phyloP scores from a whole-genome alignment of 2,113 vertebrate genomes.

The Ursus arctos region DNA sequence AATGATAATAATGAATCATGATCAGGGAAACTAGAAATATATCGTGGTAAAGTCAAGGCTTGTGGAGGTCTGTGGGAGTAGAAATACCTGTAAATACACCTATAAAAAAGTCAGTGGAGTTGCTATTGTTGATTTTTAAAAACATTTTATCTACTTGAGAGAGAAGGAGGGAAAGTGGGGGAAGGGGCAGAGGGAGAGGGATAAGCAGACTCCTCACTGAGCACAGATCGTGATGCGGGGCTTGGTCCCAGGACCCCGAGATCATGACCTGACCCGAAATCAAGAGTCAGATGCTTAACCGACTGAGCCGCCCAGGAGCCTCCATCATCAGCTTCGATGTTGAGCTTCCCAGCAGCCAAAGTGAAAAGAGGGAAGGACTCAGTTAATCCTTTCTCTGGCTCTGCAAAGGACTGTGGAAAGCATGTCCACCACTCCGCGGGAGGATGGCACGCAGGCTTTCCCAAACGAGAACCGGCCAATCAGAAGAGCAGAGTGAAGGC shows the following conservation, averaged over 20 bases:
- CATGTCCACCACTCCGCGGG: neutral
- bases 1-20: neutral
- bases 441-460: neutral
- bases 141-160: neutral
- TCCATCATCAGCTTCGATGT: neutral
- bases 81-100: neutral
- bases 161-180: neutral
- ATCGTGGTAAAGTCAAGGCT: neutral
- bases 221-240: neutral
- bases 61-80: neutral
- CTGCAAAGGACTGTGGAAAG: neutral
- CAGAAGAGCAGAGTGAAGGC: neutral
- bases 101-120: neutral
- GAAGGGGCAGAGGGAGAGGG: neutral
- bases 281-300: neutral
- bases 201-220: neutral
- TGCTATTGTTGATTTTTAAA: neutral
- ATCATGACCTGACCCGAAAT: neutral
- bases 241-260: neutral
- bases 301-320: neutral
- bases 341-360: constrained; percentile 15
- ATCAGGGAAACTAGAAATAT: neutral
- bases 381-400: neutral
- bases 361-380: neutral
- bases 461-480: neutral